Evolutionary conservation across 1,140 invertebrate genomes (phyloP), one percentile per base, ranked within the genome.

Genomic region (Lasioglossum baleicum): DNA sequence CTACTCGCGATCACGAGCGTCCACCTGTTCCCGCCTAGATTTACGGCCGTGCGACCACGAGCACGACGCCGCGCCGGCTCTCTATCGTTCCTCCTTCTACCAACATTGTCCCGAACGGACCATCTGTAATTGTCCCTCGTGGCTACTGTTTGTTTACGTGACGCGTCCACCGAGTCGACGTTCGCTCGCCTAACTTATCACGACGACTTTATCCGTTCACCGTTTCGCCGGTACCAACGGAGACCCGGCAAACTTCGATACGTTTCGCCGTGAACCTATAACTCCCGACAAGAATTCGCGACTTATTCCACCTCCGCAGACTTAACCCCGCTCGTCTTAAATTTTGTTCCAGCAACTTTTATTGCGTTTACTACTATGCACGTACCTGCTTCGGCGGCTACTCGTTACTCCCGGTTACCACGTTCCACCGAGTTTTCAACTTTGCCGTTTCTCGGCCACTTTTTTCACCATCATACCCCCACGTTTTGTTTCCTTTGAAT

Each of bases 11-110:
- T 84, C 78, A 73, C 82, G 31, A 64, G 81, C 64, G 60, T 80
- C 76, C 81, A 80, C 83, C 72, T 84, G 68, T 82, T 80, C 72
- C 60, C 80, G 63, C 64, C 15, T 48, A 61, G 72, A 84, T 66
- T 48, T 64, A 64, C 77, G 71, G 10, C 72, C 22, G 76, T 20
- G 51, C 68, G 48, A 42, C 64, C 22, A 2, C 26, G 15, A 17
- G 31, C 8, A 22, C 51, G 51, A 56, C 56, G n/a, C 26, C 44
- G 51, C 26, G n/a, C n/a, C n/a, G n/a, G n/a, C n/a, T n/a, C n/a
- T n/a, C 69, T 61, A 40, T 63, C 64, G 11, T 66, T 68, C 78
- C 60, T 40, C 60, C 13, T 48, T 51, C 15, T 17, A 40, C 58
- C 7, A 15, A 64, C 78, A 74, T 68, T 74, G 78, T 74, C 67